Evolutionary conservation across 2,888 invertebrate genomes (phyloP).

Genomic region (Cyclophora punctaria): DNA sequence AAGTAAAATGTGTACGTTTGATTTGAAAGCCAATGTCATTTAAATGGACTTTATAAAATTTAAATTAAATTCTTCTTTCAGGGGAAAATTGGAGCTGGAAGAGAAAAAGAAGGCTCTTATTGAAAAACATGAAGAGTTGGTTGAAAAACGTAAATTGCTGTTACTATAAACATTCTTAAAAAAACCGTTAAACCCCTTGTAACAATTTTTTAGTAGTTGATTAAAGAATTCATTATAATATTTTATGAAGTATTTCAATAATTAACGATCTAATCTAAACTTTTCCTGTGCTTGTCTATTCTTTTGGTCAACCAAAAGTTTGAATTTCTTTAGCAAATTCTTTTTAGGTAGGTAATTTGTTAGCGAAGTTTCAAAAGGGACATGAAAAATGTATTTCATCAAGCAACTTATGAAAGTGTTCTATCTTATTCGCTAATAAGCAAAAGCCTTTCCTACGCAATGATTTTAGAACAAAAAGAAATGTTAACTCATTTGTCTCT

Average conservation of each 20-base stretch:
- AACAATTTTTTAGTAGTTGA: no score
- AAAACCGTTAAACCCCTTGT: no score
- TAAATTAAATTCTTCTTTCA: constrained; percentile 19
- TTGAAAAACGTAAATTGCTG: constrained; percentile 18
- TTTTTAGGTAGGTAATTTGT: constrained; percentile 1
- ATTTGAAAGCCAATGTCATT: no score
- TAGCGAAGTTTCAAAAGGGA: constrained; percentile 3
- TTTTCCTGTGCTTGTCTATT: not conserved
- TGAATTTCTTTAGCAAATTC: not conserved
- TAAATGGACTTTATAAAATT: not conserved
- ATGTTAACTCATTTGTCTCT: no score
- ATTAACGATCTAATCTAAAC: not conserved
- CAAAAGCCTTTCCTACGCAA: not conserved
- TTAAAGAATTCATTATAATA: no score
- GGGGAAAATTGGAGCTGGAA: constrained; percentile 35
- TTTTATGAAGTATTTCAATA: not conserved
- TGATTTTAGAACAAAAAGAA: no score
- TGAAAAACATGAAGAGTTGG: constrained; percentile 26
- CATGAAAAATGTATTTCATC: constrained; percentile 7
- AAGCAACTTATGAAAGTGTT: constrained; percentile 2
- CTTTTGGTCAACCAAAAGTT: not conserved
- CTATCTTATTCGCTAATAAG: constrained; percentile 1
- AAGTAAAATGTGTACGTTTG: no score
- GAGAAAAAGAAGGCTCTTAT: constrained; percentile 28
- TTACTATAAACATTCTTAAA: not conserved